Evolutionary conservation across 2,797 vertebrate genomes (phyloP), one percentile per base, ranked within the genome.

Genomic region (Acipenser transmontanus): DNA sequence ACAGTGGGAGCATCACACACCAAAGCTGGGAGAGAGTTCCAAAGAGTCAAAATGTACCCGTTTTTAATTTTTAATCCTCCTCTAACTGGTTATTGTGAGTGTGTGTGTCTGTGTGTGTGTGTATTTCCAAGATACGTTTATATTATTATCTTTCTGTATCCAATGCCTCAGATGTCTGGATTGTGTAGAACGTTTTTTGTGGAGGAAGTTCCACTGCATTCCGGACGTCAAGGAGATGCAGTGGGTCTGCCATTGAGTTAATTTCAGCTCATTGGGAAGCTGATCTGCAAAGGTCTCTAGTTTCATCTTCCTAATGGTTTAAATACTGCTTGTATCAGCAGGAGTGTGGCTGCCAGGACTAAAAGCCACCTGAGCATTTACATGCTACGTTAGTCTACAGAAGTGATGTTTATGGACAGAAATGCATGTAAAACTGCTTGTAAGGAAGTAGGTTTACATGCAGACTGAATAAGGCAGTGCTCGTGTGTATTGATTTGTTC

Each of bases 321-420:
- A 65, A 73, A 74, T 34, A 34, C 56, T 68, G 66, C 76, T 77
- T 78, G 72, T 62, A 34, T 80, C 71, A 75, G 74, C 76, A 77
- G 61, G 70, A 68, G 51, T 59, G 63, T 56, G 62, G 51, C 48
- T 61, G 54, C 17, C 34, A 34, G 54, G 69, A 66, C 67, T 69
- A 70, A 74, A 72, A 66, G 69, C 70, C 72, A 49, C 62, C 66
- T 17, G 49, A 48, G 6, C 64, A 65, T 47, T 12, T 34, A 50
- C 49, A 63, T 5, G 8, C 49, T 48, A 17, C 2, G 13, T 9
- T 49, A 13, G 49, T n/a, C 12, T 48, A 20, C 69, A 47, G 67
- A 66, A 69, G 69, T 70, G 65, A 63, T 68, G 69, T 68, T 65
- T 14, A 56, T 73, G 70, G 73, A 73, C 78, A 66, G 69, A 73